Base-by-base conservation (phyloP, 2,797 vertebrate genomes). In the Amphiprion clarkii region DNA sequence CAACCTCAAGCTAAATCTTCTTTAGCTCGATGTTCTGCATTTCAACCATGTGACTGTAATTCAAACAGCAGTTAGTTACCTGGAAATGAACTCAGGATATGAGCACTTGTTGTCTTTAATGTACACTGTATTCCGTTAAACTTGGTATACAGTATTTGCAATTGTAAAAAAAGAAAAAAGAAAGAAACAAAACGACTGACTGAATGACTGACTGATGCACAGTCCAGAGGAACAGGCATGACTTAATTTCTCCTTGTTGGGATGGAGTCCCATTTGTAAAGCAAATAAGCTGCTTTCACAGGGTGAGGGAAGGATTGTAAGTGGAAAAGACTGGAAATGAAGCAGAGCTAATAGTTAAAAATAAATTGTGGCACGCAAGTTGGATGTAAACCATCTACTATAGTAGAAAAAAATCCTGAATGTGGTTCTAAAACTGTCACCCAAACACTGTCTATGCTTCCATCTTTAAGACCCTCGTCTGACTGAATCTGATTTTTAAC, bases 141-240 rank as follows among this genome's bases (percentile, higher is more conserved):
- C 21, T 19, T 33, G 31, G 1, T 42, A 19, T 42, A 46, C 13
- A 46, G 17, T 33, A 29, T 71, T 27, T 63, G 14, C 1, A 59
- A 14, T 2, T 16, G 9, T 6, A 36, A 44, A 49, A 51, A n/a
- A 7, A 4, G 9, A 8, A 8, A n/a, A 59, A 46, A 46, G 17
- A 53, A 31, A 19, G 17, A 27, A 27, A 27, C 27, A 27, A 27
- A 23, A 27, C 4, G 27, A 27, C 27, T 27, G 27, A 27, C 27
- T 27, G 27, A 27, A 27, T 44, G 36, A 36, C 48, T 61, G 51
- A 67, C 61, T 44, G 51, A 36, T 62, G 40, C 11, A n/a, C 19
- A 53, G 21, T 64, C 76, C 51, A 48, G 16, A 58, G 52, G 11
- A 69, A 29, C 33, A 59, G 29, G 16, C 11, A 2, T 14, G 10